Conservation (phyloP, 2,888 invertebrate species). For the Apamea sordens region DNA sequence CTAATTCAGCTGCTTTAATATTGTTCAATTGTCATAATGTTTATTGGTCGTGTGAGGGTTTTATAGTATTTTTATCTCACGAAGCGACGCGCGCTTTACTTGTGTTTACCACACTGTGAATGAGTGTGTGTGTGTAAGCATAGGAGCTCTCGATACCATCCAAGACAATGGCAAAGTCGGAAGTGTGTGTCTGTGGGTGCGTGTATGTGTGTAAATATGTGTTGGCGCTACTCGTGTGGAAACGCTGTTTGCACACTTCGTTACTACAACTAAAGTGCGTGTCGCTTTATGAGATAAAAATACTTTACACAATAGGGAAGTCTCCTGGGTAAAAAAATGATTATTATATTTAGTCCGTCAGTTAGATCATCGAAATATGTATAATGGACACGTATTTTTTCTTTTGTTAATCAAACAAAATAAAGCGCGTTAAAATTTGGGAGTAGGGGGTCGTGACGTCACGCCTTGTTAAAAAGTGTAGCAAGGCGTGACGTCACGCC, state of each 20-base stretch:
- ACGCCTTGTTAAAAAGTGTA: no score
- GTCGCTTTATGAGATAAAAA: not conserved
- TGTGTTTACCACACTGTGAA: not conserved
- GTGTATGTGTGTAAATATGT: not conserved
- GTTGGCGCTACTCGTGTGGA: not conserved
- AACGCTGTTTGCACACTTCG: not conserved
- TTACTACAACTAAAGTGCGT: not conserved
- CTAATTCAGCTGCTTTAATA: not conserved
- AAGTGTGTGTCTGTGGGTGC: not conserved
- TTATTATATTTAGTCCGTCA: no score
- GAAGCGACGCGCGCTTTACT: no score
- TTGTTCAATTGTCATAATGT: not conserved
- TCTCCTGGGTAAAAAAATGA: no score
- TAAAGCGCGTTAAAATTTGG: no score
- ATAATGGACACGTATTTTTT: no score
- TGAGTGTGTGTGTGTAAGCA: not conserved
- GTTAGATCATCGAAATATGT: no score
- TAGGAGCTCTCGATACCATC: not conserved
- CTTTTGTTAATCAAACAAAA: no score
- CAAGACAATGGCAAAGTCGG: not conserved
- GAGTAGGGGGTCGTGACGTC: no score
- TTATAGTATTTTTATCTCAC: no score
- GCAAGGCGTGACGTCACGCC: no score
- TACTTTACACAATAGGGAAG: not conserved
- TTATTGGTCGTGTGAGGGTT: not conserved